A percentile compares a stretch with the other conserved stretches of the same genome.
These are phyloP conservation scores for Chrysotoxum bicinctum DNA, from an alignment of 2,888 invertebrate species.

Conservation along the genomic window DNA sequence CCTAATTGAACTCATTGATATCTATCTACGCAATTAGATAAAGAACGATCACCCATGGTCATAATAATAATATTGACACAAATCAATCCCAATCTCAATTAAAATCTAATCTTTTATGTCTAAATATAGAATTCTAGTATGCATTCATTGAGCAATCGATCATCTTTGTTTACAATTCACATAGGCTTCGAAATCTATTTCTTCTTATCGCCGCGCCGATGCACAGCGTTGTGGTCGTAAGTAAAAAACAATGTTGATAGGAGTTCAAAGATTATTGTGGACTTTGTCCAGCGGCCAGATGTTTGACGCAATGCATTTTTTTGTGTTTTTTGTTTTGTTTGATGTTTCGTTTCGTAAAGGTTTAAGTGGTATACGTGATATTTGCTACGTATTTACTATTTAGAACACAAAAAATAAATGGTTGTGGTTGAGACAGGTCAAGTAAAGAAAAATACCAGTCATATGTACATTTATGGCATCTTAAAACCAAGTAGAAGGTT, in stretches of 20 bases:
- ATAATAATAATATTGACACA: slow-evolving; percentile 1
- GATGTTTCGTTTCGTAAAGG: not conserved
- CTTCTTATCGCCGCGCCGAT: not conserved
- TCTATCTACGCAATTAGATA: not conserved
- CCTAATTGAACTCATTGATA: not conserved
- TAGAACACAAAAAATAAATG: slow-evolving; percentile 7
- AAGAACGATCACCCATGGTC: not conserved
- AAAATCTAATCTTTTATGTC: slow-evolving; percentile 13
- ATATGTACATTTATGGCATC: not conserved
- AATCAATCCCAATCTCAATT: not conserved
- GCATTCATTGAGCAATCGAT: not conserved
- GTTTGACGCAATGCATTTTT: slow-evolving; percentile 2
- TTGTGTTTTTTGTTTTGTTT: no score
- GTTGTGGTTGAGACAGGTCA: slow-evolving; percentile 7
- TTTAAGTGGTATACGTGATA: not conserved
- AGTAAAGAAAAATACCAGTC: not conserved
- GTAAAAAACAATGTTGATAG: slow-evolving; percentile 4
- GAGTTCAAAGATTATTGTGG: slow-evolving; percentile 11
- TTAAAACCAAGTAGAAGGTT: not conserved
- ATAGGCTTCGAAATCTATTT: not conserved
- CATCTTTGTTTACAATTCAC: slow-evolving; percentile 3
- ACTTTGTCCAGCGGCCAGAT: not conserved
- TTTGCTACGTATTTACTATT: slow-evolving; percentile 1
- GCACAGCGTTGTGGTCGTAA: no score
- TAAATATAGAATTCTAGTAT: slow-evolving; percentile 8